These are phyloP conservation scores for Drosophila sp. DNA, from an alignment of 1,140 invertebrate species.

Conservation along the genomic window DNA sequence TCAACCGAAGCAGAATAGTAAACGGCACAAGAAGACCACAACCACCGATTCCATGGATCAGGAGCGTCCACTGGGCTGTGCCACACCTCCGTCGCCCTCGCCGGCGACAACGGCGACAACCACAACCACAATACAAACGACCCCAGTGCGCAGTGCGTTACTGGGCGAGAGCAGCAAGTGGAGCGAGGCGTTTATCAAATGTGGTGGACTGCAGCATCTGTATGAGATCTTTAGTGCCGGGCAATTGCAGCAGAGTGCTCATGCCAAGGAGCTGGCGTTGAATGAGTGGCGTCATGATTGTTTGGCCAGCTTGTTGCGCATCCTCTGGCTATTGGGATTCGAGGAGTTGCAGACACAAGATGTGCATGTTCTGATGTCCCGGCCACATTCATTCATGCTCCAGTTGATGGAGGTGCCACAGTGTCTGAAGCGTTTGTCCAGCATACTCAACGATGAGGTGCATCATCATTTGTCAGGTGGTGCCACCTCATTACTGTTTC, in stretches of 20 bases:
- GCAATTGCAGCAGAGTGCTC: constrained; percentile 87
- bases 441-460: constrained; percentile 94
- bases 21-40: constrained; percentile 68
- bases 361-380: constrained; percentile 87
- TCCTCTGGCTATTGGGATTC: constrained; percentile 93
- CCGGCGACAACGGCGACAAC: constrained; percentile 34
- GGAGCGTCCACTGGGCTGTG: constrained; percentile 57
- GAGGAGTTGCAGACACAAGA: constrained; percentile 87
- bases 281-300: constrained; percentile 98
- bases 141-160: constrained; percentile 21
- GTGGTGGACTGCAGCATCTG: constrained; percentile 93
- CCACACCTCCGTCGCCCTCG: constrained; percentile 56
- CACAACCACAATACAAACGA: constrained; percentile 9
- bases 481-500: constrained; percentile 87
- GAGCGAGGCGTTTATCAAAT: constrained; percentile 92
- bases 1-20: constrained; percentile 71
- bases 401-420: constrained; percentile 93
- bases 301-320: constrained; percentile 91
- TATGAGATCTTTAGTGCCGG: constrained; percentile 97
- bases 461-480: constrained; percentile 85
- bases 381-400: constrained; percentile 90
- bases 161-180: constrained; percentile 85
- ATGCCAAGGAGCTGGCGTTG: constrained; percentile 86
- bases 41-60: constrained; percentile 54
- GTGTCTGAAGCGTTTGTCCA: constrained; percentile 92